Evolutionary conservation across 2,888 invertebrate genomes (phyloP), one percentile per base, ranked within the genome.

Genomic region (Hirtodrosophila histrioides): DNA sequence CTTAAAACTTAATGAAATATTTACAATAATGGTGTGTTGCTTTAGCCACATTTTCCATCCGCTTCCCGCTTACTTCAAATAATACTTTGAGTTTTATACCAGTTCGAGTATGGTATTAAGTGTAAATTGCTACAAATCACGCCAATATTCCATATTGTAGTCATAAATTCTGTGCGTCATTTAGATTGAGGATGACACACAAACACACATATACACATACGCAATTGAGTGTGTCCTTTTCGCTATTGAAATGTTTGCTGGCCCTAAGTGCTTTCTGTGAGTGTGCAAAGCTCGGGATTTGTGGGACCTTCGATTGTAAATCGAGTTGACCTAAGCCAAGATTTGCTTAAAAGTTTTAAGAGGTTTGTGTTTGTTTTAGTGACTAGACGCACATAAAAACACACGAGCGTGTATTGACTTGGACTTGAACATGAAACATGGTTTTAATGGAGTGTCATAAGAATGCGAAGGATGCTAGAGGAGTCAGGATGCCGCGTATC

Each of bases 1-100:
- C 85, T 84, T 78, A 81, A 81, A 81, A 78, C 75, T 81, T 86
- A 86, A 84, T 84, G 85, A 86, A 86, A 86, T 86, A 86, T 84
- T 86, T 77, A 84, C 67, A 77, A 66, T 75, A 78, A 85, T 75
- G 72, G 72, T 71, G 64, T 60, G 70, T 73, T 67, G 64, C 62
- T 68, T 69, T 53, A 66, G 54, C 68, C 72, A 64, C 68, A 53
- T 55, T 67, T 43, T 43, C n/a, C 54, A 41, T 51, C 41, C 55
- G 55, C 65, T 62, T 55, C 55, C 36, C 51, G 57, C 55, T 62
- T 60, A 37, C 31, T 31, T 6, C 31, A 31, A 31, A 31, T 31
- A 31, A 31, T 31, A 31, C 62, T 17, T 10, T 31, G 12, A 31
- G 17, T n/a, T 10, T 45, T 46, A 27, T 41, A 33, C 17, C 17